Conservation (phyloP, 92 coral and sea anemone species). For the Zoanthus sociatus region DNA sequence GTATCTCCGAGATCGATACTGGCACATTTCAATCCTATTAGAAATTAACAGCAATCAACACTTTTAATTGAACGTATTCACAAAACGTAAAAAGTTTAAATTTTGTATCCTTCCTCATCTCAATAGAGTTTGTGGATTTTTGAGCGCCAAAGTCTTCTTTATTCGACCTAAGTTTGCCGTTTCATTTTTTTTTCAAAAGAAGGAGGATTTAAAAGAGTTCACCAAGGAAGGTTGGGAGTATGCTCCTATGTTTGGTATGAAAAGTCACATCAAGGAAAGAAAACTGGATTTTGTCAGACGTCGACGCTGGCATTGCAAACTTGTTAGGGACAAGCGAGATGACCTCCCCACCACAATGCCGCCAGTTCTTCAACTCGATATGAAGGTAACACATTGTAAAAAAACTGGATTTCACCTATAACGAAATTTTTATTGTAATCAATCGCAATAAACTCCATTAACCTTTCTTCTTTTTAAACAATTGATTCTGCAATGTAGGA, state of each 20-base stretch:
- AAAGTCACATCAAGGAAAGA: constrained; percentile 91
- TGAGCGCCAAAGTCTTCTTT: not conserved
- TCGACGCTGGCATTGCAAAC: constrained; percentile 89
- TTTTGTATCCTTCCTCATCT: too few relatives aligned
- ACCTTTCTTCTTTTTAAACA: too few relatives aligned
- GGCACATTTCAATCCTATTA: too few relatives aligned
- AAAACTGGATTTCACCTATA: not conserved
- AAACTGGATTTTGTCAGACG: constrained; percentile 96
- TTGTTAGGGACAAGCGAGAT: constrained; percentile 74
- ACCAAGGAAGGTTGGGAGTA: constrained; percentile 97
- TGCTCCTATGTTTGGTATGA: constrained; percentile 89
- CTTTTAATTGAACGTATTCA: too few relatives aligned
- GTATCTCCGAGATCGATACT: too few relatives aligned
- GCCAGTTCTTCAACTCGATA: constrained; percentile 77
- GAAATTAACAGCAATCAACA: too few relatives aligned
- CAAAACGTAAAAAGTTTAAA: too few relatives aligned
- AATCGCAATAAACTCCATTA: too few relatives aligned
- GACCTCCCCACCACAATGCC: constrained; percentile 71
- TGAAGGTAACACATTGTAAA: constrained; percentile 55
- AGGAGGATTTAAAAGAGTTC: constrained; percentile 82
- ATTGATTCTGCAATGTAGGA: too few relatives aligned
- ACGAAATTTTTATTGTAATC: too few relatives aligned
- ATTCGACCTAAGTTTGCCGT: not conserved
- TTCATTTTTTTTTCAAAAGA: not conserved
- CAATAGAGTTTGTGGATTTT: too few relatives aligned